Conservation (phyloP, 2,888 invertebrate genomes). For the Philonicus albiceps region DNA sequence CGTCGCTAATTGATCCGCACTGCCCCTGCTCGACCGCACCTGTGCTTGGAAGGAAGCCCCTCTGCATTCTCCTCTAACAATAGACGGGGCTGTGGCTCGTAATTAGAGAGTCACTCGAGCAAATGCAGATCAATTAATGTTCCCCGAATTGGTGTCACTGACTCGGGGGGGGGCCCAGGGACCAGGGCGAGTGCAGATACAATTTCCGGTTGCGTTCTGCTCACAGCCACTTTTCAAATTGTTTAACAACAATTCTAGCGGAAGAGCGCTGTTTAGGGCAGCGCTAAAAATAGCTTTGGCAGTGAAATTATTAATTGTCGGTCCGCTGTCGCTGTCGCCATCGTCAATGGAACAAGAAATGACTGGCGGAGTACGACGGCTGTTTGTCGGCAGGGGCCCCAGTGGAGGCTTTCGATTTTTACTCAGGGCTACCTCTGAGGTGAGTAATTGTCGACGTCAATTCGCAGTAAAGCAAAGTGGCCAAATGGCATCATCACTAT, state of each 20-base stretch:
- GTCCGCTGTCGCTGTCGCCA: neutral
- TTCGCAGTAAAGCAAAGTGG: neutral
- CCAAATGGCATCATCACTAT: neutral
- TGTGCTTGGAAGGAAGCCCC: neutral
- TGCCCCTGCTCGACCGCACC: neutral
- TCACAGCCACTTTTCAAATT: neutral
- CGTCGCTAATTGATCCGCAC: neutral
- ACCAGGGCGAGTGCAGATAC: constrained; percentile 17
- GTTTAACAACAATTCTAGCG: neutral
- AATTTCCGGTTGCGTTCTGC: constrained; percentile 29
- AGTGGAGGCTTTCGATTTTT: neutral
- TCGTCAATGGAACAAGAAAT: too few species aligned
- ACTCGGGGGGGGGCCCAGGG: neutral
- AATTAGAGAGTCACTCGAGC: neutral
- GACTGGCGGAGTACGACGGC: neutral
- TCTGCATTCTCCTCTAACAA: neutral
- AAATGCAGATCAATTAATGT: constrained; percentile 25
- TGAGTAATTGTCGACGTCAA: neutral
- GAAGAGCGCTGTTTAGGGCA: neutral
- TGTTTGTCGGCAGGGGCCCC: neutral
- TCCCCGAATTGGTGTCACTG: neutral
- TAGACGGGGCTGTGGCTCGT: neutral
- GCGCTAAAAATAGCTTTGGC: neutral
- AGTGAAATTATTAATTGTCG: neutral
- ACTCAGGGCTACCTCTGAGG: neutral